phyloP scores from a whole-genome alignment of 2,888 invertebrate species.

The Aricia artaxerxes region DNA sequence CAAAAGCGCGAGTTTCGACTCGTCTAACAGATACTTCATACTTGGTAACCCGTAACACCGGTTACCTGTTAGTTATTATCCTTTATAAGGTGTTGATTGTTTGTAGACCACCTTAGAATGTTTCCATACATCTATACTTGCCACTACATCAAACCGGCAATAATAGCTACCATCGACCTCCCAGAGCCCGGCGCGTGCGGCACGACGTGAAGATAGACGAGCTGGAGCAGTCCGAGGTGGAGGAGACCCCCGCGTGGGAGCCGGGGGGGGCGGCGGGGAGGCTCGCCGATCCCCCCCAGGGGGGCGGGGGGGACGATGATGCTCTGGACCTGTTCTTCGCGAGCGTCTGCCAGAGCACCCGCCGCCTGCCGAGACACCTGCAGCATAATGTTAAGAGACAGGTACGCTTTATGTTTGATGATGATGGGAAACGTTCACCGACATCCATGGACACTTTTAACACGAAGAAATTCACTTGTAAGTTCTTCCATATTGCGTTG shows the following conservation, averaged over 20 bases:
- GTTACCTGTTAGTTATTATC: no score
- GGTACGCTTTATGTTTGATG: conserved; percentile 42
- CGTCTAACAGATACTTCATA: no score
- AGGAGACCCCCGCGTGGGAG: conserved; percentile 51
- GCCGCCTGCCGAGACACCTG: conserved; percentile 56
- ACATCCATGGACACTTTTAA: no score
- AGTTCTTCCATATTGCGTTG: no score
- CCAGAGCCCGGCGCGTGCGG: conserved; percentile 52
- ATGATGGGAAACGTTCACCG: background rate
- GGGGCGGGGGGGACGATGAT: conserved; percentile 50
- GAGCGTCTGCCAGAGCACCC: conserved; percentile 69
- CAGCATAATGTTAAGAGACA: conserved; percentile 62
- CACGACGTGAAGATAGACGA: conserved; percentile 59
- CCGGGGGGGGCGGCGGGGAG: conserved; percentile 40
- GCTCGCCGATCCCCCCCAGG: conserved; percentile 48
- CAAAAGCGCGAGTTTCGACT: no score
- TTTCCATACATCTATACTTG: background rate
- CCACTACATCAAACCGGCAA: background rate
- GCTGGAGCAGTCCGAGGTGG: conserved; percentile 49
- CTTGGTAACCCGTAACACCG: no score
- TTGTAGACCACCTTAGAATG: background rate
- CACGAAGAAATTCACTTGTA: no score
- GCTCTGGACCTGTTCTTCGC: conserved; percentile 72
- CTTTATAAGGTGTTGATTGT: background rate
- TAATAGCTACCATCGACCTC: conserved; percentile 30